These are phyloP conservation scores for Pangasius sanitwongsei DNA, from an alignment of 2,797 vertebrate species.

Conservation along the genomic window DNA sequence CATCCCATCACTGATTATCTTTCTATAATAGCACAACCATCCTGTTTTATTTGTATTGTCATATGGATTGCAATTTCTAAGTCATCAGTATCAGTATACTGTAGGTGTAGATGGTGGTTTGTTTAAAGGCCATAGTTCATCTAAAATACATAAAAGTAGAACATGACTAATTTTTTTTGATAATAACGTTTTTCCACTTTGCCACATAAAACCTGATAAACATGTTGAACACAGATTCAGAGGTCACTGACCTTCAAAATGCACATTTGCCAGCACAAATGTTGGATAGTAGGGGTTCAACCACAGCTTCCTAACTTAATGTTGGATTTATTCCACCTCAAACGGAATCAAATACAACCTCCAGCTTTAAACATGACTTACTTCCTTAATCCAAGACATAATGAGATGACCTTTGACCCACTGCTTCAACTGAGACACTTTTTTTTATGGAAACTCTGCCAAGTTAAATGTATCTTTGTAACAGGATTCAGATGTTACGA, in stretches of 20 bases:
- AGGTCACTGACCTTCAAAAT: not conserved
- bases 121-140: not conserved
- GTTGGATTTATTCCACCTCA: not conserved
- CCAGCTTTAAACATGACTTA: not conserved
- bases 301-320: not conserved
- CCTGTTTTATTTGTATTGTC: not conserved
- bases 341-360: not conserved
- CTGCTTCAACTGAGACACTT: conserved; percentile 3
- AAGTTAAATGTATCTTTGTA: conserved; percentile 29
- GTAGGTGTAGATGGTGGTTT: not conserved
- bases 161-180: not conserved
- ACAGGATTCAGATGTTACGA: conserved; percentile 9
- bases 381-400: conserved; percentile 16
- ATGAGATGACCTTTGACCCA: conserved; percentile 22
- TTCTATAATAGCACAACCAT: not conserved
- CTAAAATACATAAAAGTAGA: not conserved
- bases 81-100: not conserved
- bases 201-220: not conserved
- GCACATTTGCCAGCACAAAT: not conserved
- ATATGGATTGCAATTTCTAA: not conserved
- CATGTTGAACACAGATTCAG: not conserved
- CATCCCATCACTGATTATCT: not conserved
- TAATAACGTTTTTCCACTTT: not conserved
- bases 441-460: not conserved
- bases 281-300: not conserved